Evolutionary conservation across 2,797 vertebrate species (phyloP), one percentile per base, ranked within the genome.

Genomic region (Erithacus rubecula): DNA sequence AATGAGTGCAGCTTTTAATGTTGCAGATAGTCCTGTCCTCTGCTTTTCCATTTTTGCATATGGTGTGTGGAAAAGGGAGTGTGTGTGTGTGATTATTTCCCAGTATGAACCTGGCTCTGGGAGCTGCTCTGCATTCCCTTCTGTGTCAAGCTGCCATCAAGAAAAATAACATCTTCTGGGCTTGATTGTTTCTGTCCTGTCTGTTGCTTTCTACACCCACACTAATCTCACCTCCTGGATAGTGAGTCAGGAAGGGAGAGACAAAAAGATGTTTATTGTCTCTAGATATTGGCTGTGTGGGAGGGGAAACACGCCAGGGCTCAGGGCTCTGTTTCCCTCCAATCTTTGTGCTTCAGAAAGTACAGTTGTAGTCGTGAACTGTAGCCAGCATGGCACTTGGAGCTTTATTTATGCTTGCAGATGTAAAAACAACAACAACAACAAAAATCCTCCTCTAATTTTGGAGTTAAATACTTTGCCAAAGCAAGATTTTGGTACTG

Each of bases 381-480:
- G 52, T 60, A 68, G 63, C 60, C 65, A 88, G 4, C 34, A 13
- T 62, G 51, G 68, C 51, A n/a, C 93, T 95, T 86, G 39, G 77
- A 83, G 56, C 84, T 88, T 63, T 77, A 55, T 85, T 92, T 96
- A 77, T 84, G 58, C 58, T 79, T 90, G 30, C 93, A 64, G 65
- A 95, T 83, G 58, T 76, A 53, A 83, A 81, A 74, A 94, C 7
- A 46, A 89, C 23, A 78, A 89, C 19, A 77, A 21, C 27, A 69
- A 32, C 32, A 83, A 39, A 63, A 65, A 60, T 58, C 4, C 14
- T 46, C 17, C 32, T 43, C 37, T 74, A 64, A 60, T 70, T 77
- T 59, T 55, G 68, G 49, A 80, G 34, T 53, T 64, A 26, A 87
- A 64, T n/a, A 22, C 56, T 44, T 83, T 92, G 89, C 85, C 95